Evolutionary conservation across 2,888 invertebrate genomes (phyloP), one percentile per base, ranked within the genome.

Genomic region (Mesorhabditis sp.): DNA sequence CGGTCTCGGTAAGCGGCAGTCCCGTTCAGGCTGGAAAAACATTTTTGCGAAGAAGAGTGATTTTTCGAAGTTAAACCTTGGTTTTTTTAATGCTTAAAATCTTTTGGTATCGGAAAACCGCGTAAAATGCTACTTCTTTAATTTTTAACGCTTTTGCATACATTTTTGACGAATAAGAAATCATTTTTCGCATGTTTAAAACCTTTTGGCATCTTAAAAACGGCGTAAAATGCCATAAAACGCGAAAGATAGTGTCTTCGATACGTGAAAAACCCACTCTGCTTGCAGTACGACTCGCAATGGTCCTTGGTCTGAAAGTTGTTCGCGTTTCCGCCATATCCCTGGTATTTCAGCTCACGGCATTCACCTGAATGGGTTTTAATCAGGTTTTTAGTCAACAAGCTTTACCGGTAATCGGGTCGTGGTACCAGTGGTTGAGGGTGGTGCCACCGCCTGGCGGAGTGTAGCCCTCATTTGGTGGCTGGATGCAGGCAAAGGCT

Each of bases 211-310:
- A 28, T 28, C 28, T 28, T 2, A 28, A 28, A 28, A 28, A 28
- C 28, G 28, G 28, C 28, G 28, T 28, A 28, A 28, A 28, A 28
- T 28, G 28, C 28, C 28, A 28, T 28, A 28, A 28, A 28, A 28
- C 28, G 28, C 28, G 28, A 28, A 28, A 28, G 28, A 28, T 28
- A 28, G 28, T 28, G 1, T 28, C 28, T 62, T 62, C 63, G 6
- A 7, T 15, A 7, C n/a, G 13, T 7, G 6, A 10, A 10, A 6
- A 45, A 76, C 82, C 78, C 71, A 85, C 85, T 83, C 65, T 83
- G 82, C 77, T 83, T 83, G 73, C 85, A 85, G 75, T 85, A 85
- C 43, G 82, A 81, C 68, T 85, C 83, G 74, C 85, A 85, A 70
- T 85, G 85, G 64, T 85, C 85, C 71, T 83, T 85, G 7, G 85